phyloP scores from a whole-genome alignment of 2,113 vertebrate genomes.

The Rhipidura dahli region DNA sequence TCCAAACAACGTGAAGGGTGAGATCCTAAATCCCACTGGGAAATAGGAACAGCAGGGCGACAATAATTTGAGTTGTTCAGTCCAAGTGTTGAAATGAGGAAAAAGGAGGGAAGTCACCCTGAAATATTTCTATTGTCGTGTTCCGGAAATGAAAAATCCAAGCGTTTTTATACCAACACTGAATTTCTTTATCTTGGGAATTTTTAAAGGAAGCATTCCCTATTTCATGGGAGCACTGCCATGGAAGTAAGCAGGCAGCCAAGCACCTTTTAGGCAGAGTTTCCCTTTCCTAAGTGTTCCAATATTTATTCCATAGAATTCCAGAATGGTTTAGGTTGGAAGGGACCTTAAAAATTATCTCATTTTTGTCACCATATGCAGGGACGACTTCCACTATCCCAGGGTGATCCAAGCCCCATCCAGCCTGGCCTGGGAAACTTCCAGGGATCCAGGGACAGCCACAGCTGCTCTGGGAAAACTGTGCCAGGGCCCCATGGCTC shows the following conservation, averaged over 20 bases:
- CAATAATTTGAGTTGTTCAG: no score
- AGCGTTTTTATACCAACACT: not conserved
- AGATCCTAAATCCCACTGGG: no score
- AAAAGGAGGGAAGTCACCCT: not conserved
- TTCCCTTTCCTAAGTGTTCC: not conserved
- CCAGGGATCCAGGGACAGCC: not conserved
- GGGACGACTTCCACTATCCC: not conserved
- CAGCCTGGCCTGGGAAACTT: not conserved
- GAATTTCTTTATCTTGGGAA: not conserved
- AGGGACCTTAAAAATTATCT: not conserved
- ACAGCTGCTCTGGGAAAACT: not conserved
- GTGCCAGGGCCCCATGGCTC: not conserved
- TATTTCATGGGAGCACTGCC: not conserved
- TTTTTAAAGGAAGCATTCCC: not conserved
- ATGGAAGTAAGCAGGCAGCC: not conserved
- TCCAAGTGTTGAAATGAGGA: not conserved
- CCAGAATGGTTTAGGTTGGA: not conserved
- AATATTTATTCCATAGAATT: not conserved
- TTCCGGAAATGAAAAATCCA: not conserved
- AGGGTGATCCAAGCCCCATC: not conserved
- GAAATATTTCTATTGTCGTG: not conserved
- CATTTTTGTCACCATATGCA: no score
- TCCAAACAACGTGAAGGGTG: no score
- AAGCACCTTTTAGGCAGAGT: not conserved
- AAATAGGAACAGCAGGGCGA: no score